Evolutionary conservation across 2,888 invertebrate genomes (phyloP).

Genomic region (Scelioninae gen. 1): DNA sequence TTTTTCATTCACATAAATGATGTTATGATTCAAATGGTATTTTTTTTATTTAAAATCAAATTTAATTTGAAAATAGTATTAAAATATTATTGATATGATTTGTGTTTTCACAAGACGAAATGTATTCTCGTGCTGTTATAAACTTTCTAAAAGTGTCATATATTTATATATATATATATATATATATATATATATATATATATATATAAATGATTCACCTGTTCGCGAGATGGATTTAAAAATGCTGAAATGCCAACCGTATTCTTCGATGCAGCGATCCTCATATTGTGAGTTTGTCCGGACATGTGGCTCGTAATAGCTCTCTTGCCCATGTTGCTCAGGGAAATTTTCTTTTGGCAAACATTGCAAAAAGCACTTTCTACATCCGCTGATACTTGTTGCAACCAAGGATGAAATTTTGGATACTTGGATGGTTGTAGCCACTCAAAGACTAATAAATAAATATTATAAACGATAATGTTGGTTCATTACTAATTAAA

Average conservation of each 20-base stretch:
- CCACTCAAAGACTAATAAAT: too few species aligned
- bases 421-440: slow-evolving; percentile 10
- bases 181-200: background rate
- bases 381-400: slow-evolving; percentile 15
- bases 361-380: slow-evolving; percentile 27
- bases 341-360: slow-evolving; percentile 7
- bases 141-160: too few species aligned
- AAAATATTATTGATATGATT: too few species aligned
- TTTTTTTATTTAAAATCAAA: too few species aligned
- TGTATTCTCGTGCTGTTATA: too few species aligned
- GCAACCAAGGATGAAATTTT: slow-evolving; percentile 23
- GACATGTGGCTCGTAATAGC: slow-evolving; percentile 25
- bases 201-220: slow-evolving; percentile 13
- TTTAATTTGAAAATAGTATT: too few species aligned
- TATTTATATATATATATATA: too few species aligned
- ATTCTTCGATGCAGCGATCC: background rate
- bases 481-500: too few species aligned
- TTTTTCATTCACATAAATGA: too few species aligned
- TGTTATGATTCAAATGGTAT: too few species aligned
- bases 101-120: too few species aligned
- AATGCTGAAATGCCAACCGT: slow-evolving; percentile 11
- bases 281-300: background rate
- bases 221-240: slow-evolving; percentile 5
- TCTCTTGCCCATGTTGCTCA: slow-evolving; percentile 25
- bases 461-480: too few species aligned